A percentile compares a stretch with the other conserved stretches of the same genome.
These are phyloP conservation scores for Carassius auratus DNA, from an alignment of 2,113 vertebrate genomes.

Conservation along the genomic window DNA sequence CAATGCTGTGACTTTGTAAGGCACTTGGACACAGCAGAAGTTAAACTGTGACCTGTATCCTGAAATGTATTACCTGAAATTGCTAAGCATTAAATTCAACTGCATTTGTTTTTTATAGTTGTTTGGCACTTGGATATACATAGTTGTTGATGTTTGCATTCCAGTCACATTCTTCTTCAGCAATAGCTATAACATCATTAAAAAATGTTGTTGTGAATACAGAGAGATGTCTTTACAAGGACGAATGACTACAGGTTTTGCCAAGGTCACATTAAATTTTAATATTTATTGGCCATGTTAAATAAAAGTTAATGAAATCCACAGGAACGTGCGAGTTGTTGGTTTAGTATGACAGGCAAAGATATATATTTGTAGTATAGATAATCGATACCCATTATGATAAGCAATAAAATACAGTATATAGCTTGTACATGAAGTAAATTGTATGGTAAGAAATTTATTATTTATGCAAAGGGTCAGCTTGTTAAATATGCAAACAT, in stretches of 20 bases:
- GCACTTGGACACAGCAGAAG: neutral
- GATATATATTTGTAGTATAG: neutral
- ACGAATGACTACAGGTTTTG: neutral
- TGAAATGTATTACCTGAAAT: conserved; percentile 11
- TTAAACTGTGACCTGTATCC: conserved; percentile 1
- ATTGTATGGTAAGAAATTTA: neutral
- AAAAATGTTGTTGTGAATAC: neutral
- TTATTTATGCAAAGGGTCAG: neutral
- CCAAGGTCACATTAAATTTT: neutral
- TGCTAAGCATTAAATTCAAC: neutral
- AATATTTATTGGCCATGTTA: neutral
- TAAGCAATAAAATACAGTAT: neutral
- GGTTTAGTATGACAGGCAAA: neutral
- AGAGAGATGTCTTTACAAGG: conserved; percentile 4
- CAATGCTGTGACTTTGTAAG: conserved; percentile 3
- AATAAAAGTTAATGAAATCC: neutral
- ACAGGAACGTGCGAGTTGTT: neutral
- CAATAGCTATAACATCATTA: neutral
- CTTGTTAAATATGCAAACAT: neutral
- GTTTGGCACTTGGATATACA: neutral
- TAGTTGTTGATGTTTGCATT: neutral
- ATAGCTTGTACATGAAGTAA: neutral
- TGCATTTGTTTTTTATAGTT: neutral
- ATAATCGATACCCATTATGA: neutral
- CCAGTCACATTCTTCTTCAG: neutral